Percentiles rank a stretch among this genome's conserved stretches.
phyloP scores from a whole-genome alignment of 2,888 invertebrate species.

The Icerya purchasi region DNA sequence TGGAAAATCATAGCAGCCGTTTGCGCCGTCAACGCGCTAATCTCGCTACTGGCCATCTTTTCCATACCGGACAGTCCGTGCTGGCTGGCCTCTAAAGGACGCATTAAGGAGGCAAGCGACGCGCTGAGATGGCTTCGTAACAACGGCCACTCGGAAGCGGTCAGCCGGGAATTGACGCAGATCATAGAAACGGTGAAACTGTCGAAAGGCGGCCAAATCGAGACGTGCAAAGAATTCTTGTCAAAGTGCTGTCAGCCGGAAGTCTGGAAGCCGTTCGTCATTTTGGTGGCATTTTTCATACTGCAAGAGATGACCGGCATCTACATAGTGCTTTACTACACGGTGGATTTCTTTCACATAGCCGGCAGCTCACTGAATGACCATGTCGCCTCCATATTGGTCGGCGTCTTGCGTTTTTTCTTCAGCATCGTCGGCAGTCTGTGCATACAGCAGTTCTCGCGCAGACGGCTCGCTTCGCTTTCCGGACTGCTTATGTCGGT shows the following conservation, averaged over 20 bases:
- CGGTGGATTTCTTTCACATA: slow-evolving; percentile 45
- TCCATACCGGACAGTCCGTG: slow-evolving; percentile 47
- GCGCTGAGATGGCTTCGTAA: slow-evolving; percentile 43
- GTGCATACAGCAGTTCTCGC: slow-evolving; percentile 39
- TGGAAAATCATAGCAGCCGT: slow-evolving; percentile 35
- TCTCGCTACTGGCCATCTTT: slow-evolving; percentile 36
- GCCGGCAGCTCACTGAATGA: slow-evolving; percentile 38
- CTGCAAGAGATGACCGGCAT: slow-evolving; percentile 52
- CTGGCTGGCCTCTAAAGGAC: slow-evolving; percentile 39
- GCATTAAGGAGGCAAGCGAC: slow-evolving; percentile 36
- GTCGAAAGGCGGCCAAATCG: not conserved
- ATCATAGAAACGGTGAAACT: slow-evolving; percentile 11
- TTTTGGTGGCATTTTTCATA: slow-evolving; percentile 40
- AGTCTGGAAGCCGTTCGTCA: slow-evolving; percentile 42
- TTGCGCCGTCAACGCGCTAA: slow-evolving; percentile 35
- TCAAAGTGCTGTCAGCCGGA: slow-evolving; percentile 23
- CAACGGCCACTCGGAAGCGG: slow-evolving; percentile 36
- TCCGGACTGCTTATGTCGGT: slow-evolving; percentile 42
- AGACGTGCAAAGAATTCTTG: slow-evolving; percentile 25
- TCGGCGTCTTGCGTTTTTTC: slow-evolving; percentile 33
- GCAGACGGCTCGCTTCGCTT: slow-evolving; percentile 38
- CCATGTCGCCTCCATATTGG: slow-evolving; percentile 44
- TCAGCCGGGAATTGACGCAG: slow-evolving; percentile 37
- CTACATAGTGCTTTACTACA: slow-evolving; percentile 48
- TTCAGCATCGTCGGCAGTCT: slow-evolving; percentile 45